phyloP scores from a whole-genome alignment of 2,113 vertebrate genomes.

The Elanus axillaris region DNA sequence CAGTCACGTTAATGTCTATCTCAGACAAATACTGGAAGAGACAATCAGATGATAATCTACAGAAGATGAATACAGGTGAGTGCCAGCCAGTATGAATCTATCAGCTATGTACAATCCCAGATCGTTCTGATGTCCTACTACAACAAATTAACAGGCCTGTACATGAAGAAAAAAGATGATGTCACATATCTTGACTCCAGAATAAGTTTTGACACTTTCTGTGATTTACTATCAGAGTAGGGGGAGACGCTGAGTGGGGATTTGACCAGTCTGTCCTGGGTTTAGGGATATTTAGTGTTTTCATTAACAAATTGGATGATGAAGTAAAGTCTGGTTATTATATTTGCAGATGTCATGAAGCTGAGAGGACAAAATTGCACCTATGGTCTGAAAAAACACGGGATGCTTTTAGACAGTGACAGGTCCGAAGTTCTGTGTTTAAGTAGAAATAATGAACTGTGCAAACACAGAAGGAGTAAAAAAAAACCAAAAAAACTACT shows the following conservation, averaged over 20 bases:
- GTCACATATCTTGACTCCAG: background rate
- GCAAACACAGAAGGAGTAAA: background rate
- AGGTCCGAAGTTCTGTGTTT: background rate
- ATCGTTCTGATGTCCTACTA: background rate
- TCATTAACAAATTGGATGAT: background rate
- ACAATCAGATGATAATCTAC: background rate
- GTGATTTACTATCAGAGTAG: background rate
- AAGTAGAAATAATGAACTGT: background rate
- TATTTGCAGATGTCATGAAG: background rate
- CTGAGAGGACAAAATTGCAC: background rate
- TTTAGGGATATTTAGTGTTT: background rate
- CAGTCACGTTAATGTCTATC: background rate
- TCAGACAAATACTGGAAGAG: background rate
- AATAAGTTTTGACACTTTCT: background rate
- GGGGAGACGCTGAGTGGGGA: background rate
- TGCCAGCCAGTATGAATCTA: background rate
- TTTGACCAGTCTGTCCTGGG: background rate
- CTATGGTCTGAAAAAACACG: background rate
- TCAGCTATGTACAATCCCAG: background rate
- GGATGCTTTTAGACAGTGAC: background rate
- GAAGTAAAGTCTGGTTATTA: background rate
- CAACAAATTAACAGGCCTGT: background rate
- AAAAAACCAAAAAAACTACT: background rate
- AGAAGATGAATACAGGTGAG: background rate
- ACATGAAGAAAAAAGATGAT: background rate